phyloP scores from a whole-genome alignment of 2,113 vertebrate genomes.

The Bubo bubo region DNA sequence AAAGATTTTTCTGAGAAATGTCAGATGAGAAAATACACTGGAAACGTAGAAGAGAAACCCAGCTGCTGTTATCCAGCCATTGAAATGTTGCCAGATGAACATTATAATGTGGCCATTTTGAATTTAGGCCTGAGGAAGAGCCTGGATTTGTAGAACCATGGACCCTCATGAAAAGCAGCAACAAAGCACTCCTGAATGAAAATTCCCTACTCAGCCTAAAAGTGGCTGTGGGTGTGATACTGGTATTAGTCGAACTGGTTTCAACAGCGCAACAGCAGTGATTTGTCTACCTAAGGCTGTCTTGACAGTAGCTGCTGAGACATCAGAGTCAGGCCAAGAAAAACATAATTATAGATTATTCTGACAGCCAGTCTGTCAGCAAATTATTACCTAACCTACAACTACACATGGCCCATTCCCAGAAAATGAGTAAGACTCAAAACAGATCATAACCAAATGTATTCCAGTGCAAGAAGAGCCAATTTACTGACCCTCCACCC shows the following conservation, averaged over 20 bases:
- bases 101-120: not conserved
- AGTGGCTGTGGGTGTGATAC: not conserved
- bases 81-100: not conserved
- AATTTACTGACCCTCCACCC: not conserved
- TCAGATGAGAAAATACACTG: not conserved
- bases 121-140: not conserved
- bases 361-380: not conserved
- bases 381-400: conserved; percentile 3
- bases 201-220: not conserved
- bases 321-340: not conserved
- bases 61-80: not conserved
- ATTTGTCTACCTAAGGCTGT: not conserved
- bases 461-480: not conserved
- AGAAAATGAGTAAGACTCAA: not conserved
- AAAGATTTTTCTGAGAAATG: not conserved
- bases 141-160: not conserved
- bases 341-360: not conserved
- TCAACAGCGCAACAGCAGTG: not conserved
- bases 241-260: not conserved
- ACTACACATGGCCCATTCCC: not conserved
- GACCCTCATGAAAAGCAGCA: not conserved
- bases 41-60: not conserved
- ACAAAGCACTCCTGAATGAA: not conserved
- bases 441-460: not conserved
- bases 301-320: conserved; percentile 4